A percentile compares a stretch with the other conserved stretches of the same genome.
These are phyloP conservation scores for Troides oblongomaculatus DNA, from an alignment of 2,888 invertebrate genomes.

Conservation along the genomic window DNA sequence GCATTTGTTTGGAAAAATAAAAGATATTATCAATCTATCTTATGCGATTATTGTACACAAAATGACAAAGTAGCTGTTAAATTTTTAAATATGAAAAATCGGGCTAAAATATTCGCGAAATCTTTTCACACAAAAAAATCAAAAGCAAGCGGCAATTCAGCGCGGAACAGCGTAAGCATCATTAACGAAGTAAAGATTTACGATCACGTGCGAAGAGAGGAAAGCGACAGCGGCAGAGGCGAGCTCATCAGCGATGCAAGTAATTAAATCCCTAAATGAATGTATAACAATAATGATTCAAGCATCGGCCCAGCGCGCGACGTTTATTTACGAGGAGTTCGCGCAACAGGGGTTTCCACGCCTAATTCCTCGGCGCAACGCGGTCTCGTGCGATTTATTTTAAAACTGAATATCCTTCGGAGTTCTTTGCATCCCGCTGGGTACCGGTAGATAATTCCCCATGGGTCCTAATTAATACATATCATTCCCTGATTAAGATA, in stretches of 20 bases:
- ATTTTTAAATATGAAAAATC: neutral
- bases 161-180: constrained; percentile 64
- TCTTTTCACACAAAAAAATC: constrained; percentile 63
- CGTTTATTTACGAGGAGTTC: constrained; percentile 77
- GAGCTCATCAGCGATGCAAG: constrained; percentile 64
- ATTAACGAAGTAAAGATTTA: constrained; percentile 74
- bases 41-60: too few relatives aligned
- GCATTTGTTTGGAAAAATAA: too few relatives aligned
- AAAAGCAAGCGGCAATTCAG: constrained; percentile 70
- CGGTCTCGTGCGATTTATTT: constrained; percentile 77
- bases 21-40: too few relatives aligned
- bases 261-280: constrained; percentile 78
- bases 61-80: neutral
- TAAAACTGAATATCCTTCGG: constrained; percentile 72
- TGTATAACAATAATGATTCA: constrained; percentile 71
- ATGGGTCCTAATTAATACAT: constrained; percentile 64
- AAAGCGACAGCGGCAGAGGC: constrained; percentile 32
- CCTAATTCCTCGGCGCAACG: constrained; percentile 77
- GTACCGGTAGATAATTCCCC: constrained; percentile 70
- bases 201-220: constrained; percentile 63
- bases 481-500: constrained; percentile 65
- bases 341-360: constrained; percentile 74
- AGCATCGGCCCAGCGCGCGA: constrained; percentile 53
- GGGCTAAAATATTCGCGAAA: constrained; percentile 45
- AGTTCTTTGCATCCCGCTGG: constrained; percentile 64